Evolutionary conservation across 2,113 vertebrate genomes (phyloP).

Genomic region (Catagonus wagneri): DNA sequence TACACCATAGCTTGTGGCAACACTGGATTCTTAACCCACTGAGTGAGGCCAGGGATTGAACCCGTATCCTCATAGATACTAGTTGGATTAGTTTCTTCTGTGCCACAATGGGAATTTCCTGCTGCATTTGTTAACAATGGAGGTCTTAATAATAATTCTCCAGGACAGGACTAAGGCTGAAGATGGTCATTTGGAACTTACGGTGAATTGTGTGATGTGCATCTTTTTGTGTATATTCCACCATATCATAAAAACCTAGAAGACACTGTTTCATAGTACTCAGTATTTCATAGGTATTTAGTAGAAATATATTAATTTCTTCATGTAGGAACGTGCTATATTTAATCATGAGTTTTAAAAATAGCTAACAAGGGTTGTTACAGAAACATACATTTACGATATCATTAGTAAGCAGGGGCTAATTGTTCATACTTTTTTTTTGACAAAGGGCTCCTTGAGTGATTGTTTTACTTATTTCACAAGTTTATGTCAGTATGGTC

Average conservation of each 20-base stretch:
- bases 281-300: neutral
- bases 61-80: too few species aligned
- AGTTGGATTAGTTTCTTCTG: too few species aligned
- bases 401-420: neutral
- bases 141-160: neutral
- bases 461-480: constrained; percentile 1
- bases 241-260: neutral
- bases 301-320: neutral
- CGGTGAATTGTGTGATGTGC: neutral
- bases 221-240: neutral
- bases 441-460: neutral
- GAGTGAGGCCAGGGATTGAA: too few species aligned
- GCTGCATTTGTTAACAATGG: neutral
- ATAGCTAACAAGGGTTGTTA: neutral
- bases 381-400: neutral
- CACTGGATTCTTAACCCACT: too few species aligned
- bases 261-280: neutral
- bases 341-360: neutral
- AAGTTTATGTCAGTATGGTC: neutral
- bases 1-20: too few species aligned
- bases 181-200: neutral
- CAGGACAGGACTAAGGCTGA: neutral
- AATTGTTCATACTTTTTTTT: neutral
- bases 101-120: neutral
- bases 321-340: neutral